Percentiles rank a stretch among this genome's conserved stretches.
Evolutionary conservation across 2,888 invertebrate genomes (phyloP).

Genomic region (Heteromurus nitidus): DNA sequence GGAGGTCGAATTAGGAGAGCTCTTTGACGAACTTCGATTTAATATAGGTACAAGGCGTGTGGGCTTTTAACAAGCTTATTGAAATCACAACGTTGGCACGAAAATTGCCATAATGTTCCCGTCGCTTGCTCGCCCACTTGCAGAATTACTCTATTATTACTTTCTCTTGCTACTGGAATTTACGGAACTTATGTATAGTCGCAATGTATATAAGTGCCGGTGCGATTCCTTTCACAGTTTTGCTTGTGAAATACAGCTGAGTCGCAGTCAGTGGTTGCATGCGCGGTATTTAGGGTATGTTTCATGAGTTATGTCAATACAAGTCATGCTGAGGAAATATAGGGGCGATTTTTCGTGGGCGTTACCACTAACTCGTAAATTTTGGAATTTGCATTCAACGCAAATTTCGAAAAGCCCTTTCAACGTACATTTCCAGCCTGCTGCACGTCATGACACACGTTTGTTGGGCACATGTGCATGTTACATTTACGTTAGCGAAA

Average conservation of each 20-base stretch:
- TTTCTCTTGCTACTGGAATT: background rate
- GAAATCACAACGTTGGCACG: too few relatives aligned
- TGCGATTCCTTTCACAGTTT: background rate
- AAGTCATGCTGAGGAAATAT: background rate
- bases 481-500: too few relatives aligned
- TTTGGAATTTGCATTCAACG: background rate
- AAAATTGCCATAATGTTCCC: too few relatives aligned
- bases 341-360: background rate
- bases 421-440: background rate
- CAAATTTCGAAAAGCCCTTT: too few relatives aligned
- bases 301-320: background rate
- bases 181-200: background rate
- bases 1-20: too few relatives aligned
- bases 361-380: background rate
- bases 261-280: too few relatives aligned
- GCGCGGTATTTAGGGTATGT: too few relatives aligned
- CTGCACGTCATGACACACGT: background rate
- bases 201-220: background rate
- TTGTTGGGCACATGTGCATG: too few relatives aligned
- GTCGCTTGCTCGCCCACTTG: too few relatives aligned
- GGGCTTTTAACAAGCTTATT: too few relatives aligned
- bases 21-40: too few relatives aligned
- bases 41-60: too few relatives aligned
- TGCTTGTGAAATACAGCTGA: background rate
- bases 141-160: background rate